These are phyloP conservation scores for Timema podura DNA, from an alignment of 2,888 invertebrate genomes.

Conservation along the genomic window DNA sequence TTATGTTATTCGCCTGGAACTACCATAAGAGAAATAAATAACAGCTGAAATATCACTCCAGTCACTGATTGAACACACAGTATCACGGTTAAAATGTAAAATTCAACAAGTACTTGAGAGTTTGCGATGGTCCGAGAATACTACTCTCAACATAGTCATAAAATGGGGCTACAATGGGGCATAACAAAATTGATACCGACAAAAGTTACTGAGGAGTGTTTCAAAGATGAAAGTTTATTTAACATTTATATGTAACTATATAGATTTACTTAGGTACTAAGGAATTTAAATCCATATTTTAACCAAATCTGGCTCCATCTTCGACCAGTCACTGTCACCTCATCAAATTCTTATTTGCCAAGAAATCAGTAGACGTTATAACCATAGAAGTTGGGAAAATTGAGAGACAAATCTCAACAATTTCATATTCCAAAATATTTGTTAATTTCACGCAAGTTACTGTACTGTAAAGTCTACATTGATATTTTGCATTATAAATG, in stretches of 20 bases:
- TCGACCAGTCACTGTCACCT: background rate
- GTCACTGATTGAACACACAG: background rate
- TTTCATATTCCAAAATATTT: background rate
- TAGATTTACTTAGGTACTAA: background rate
- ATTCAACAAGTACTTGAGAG: background rate
- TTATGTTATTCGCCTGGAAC: background rate
- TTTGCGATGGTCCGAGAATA: background rate
- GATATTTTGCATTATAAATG: background rate
- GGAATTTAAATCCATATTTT: background rate
- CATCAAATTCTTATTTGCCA: conserved; percentile 10
- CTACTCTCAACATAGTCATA: background rate
- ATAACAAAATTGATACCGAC: background rate
- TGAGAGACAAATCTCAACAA: background rate
- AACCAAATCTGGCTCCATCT: background rate
- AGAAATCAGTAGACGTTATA: background rate
- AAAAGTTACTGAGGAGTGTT: background rate
- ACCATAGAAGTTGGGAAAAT: background rate
- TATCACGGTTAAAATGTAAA: background rate
- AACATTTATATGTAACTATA: background rate
- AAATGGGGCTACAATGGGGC: background rate
- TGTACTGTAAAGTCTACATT: background rate
- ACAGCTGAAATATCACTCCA: conserved; percentile 7
- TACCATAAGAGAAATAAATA: background rate
- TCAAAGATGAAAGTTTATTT: background rate
- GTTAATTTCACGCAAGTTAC: background rate